Percentiles rank a stretch among this genome's conserved stretches.
phyloP scores from a whole-genome alignment of 1,140 invertebrate genomes.

The Heliothis virescens region DNA sequence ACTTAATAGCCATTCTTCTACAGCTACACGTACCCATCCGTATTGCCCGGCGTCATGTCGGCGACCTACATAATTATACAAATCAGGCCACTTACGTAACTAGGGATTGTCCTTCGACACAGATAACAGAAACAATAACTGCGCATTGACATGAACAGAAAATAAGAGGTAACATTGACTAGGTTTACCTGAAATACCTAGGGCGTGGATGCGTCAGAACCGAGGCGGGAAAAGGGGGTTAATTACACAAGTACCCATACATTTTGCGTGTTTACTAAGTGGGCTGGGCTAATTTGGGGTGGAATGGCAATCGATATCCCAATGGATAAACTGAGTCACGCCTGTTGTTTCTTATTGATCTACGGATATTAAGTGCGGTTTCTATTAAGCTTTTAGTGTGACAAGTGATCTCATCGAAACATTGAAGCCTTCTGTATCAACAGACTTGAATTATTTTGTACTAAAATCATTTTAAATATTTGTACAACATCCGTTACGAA shows the following conservation, averaged over 20 bases:
- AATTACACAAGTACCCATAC: constrained; percentile 23
- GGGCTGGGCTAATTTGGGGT: constrained; percentile 26
- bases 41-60: constrained; percentile 52
- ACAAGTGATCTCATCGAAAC: not conserved
- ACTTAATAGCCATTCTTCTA: constrained; percentile 16
- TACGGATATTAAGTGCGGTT: not conserved
- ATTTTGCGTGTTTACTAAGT: constrained; percentile 39
- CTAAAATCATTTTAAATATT: constrained; percentile 47
- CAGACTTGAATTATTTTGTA: not conserved
- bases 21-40: constrained; percentile 4
- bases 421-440: not conserved
- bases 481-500: constrained; percentile 17
- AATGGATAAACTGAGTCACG: not conserved
- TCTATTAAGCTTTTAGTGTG: not conserved
- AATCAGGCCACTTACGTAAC: constrained; percentile 64
- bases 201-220: constrained; percentile 2
- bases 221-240: constrained; percentile 30
- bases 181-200: constrained; percentile 19
- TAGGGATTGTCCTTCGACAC: constrained; percentile 59
- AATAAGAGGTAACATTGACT: constrained; percentile 20
- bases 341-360: not conserved
- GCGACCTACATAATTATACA: constrained; percentile 56
- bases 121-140: constrained; percentile 49
- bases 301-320: constrained; percentile 7
- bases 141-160: constrained; percentile 29